These are phyloP conservation scores for Heliconius hewitsoni DNA, from an alignment of 1,140 invertebrate genomes.

Conservation along the genomic window DNA sequence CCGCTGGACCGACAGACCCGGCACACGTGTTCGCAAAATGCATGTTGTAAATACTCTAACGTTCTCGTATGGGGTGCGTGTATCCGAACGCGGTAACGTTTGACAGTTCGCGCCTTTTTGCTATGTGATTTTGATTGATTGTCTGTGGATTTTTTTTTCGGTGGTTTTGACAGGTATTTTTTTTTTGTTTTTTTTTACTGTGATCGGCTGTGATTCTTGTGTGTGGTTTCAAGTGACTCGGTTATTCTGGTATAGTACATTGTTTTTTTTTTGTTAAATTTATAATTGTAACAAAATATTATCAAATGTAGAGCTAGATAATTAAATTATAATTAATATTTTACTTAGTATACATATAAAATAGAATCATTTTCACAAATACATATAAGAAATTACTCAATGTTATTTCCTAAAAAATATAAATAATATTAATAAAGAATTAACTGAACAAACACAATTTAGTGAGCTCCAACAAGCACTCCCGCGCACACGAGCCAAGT, in stretches of 20 bases:
- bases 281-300: neutral
- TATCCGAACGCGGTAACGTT: constrained; percentile 67
- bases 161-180: constrained; percentile 22
- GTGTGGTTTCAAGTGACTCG: constrained; percentile 24
- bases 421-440: constrained; percentile 18
- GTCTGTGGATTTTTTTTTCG: constrained; percentile 43
- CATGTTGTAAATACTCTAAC: constrained; percentile 68
- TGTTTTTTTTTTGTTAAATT: neutral
- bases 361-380: neutral
- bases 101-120: constrained; percentile 45
- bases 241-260: constrained; percentile 15
- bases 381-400: neutral
- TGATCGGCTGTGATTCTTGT: constrained; percentile 26
- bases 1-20: constrained; percentile 77
- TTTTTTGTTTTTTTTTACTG: constrained; percentile 4
- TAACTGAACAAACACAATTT: constrained; percentile 33
- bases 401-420: neutral
- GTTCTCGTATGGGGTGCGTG: constrained; percentile 38
- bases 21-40: constrained; percentile 74
- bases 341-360: neutral
- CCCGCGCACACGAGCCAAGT: constrained; percentile 54
- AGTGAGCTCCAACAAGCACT: constrained; percentile 40
- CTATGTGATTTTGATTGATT: constrained; percentile 29
- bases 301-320: neutral
- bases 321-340: neutral